phyloP scores from a whole-genome alignment of 2,113 vertebrate species.

The human region DNA sequence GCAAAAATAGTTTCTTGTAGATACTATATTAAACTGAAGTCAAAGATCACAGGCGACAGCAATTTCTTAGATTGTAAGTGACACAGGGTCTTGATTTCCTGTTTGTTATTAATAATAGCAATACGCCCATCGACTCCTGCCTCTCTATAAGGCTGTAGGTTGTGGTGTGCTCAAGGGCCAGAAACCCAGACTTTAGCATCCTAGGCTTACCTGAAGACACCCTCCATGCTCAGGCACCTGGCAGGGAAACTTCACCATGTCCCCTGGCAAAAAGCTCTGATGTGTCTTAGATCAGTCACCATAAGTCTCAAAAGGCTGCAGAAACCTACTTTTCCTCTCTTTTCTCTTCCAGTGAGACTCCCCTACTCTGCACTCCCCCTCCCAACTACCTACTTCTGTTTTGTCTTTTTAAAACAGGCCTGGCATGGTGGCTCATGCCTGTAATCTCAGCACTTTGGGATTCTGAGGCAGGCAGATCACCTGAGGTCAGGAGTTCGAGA shows the following conservation, averaged over 20 bases:
- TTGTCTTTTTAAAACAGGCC: neutral
- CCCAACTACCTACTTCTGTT: too few species aligned
- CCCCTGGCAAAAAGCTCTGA: neutral
- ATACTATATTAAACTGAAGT: neutral
- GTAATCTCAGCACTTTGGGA: too few species aligned
- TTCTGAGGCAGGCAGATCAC: too few species aligned
- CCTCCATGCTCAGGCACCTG: neutral
- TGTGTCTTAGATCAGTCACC: neutral
- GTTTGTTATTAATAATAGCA: neutral
- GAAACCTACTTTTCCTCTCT: neutral
- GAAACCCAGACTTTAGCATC: neutral
- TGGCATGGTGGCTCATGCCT: too few species aligned
- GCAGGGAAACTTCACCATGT: neutral
- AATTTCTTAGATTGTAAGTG: neutral
- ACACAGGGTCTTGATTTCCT: neutral
- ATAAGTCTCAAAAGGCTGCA: neutral
- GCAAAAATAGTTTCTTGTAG: neutral
- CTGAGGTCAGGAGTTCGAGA: too few species aligned
- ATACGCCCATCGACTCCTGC: neutral
- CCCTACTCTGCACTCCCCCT: fast-evolving
- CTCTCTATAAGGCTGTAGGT: neutral
- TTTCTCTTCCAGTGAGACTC: neutral
- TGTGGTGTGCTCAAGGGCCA: neutral
- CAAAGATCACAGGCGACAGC: neutral
- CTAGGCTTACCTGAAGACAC: neutral